These are phyloP conservation scores for Melanostoma scalare DNA, from an alignment of 2,888 invertebrate genomes.

Conservation along the genomic window DNA sequence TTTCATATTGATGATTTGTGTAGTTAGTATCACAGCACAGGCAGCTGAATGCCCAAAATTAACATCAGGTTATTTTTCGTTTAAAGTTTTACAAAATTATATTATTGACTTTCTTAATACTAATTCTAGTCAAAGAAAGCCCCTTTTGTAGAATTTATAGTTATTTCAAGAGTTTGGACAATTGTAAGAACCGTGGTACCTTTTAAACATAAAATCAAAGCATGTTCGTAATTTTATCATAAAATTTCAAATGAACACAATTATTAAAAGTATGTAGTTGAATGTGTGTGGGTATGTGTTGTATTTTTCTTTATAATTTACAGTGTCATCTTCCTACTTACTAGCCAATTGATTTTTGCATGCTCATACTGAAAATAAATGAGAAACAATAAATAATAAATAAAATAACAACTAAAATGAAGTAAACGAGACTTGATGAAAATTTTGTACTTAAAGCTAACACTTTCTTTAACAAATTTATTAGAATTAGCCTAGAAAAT, in stretches of 20 bases:
- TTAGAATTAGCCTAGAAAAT: slow-evolving; percentile 3
- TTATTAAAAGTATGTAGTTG: background rate
- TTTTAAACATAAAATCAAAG: background rate
- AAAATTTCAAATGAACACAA: slow-evolving; percentile 12
- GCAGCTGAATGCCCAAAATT: slow-evolving; percentile 52
- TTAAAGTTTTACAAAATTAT: slow-evolving; percentile 42
- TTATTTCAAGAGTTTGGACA: too few relatives aligned
- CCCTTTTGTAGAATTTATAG: background rate
- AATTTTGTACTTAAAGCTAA: slow-evolving; percentile 7
- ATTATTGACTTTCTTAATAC: slow-evolving; percentile 3
- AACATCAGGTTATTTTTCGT: slow-evolving; percentile 38
- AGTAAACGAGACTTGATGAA: slow-evolving; percentile 11
- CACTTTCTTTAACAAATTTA: background rate
- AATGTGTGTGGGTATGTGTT: background rate
- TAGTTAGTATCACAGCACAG: slow-evolving; percentile 68
- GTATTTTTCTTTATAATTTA: background rate
- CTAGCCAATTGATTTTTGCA: slow-evolving; percentile 63
- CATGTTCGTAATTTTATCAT: background rate
- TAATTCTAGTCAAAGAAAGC: background rate
- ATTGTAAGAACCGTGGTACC: too few relatives aligned
- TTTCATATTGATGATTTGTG: slow-evolving; percentile 35
- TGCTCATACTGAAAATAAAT: slow-evolving; percentile 65
- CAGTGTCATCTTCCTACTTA: slow-evolving; percentile 11
- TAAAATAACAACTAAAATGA: slow-evolving; percentile 27
- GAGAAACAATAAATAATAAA: slow-evolving; percentile 25